A percentile compares a stretch with the other conserved stretches of the same genome.
Conservation (phyloP, 2,888 invertebrate genomes). For the Drosophila fungiperda region DNA sequence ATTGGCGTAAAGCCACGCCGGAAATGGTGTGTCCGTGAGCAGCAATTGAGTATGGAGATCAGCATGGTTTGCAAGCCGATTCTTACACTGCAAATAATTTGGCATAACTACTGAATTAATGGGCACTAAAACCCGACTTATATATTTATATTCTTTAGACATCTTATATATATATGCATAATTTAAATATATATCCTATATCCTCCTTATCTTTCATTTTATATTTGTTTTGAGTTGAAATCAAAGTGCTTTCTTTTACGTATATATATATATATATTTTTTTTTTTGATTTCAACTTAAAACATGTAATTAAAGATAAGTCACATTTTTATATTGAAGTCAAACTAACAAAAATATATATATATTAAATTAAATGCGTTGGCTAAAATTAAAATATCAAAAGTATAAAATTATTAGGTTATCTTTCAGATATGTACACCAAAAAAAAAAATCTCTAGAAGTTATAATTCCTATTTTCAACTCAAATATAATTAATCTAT, state of each 20-base stretch:
- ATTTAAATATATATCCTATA: too few species aligned
- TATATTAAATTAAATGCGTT: too few species aligned
- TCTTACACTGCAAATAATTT: background rate
- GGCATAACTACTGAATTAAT: background rate
- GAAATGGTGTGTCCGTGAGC: conserved; percentile 7
- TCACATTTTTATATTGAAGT: too few species aligned
- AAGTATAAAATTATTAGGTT: background rate
- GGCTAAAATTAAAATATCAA: background rate
- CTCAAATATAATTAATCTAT: background rate
- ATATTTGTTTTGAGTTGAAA: too few species aligned
- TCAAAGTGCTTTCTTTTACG: too few species aligned
- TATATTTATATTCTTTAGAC: too few species aligned
- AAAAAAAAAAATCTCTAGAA: background rate
- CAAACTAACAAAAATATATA: too few species aligned
- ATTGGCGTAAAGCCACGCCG: conserved; percentile 6
- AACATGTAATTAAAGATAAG: too few species aligned
- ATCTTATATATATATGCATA: too few species aligned
- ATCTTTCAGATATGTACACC: background rate
- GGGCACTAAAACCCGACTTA: background rate
- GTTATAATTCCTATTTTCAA: background rate
- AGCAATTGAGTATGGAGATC: background rate
- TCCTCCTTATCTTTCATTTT: too few species aligned
- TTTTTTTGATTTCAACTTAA: too few species aligned
- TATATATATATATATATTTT: too few species aligned
- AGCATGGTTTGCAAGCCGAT: background rate